Percentiles rank a stretch among this genome's conserved stretches.
These are phyloP conservation scores for Tympanuchus pallidicinctus DNA, from an alignment of 2,113 vertebrate species.

Conservation along the genomic window DNA sequence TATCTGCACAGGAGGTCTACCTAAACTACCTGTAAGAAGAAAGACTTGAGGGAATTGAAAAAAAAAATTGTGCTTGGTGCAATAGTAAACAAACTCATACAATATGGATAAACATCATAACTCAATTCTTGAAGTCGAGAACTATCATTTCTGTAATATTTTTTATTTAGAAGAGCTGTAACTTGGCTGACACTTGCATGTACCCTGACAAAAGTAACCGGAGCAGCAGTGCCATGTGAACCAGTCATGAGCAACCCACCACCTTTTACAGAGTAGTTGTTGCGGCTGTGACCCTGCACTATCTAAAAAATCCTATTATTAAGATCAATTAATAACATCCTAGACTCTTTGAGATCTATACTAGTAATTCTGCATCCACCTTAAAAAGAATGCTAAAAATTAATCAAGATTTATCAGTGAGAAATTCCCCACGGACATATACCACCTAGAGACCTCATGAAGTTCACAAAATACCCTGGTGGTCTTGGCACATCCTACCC, in stretches of 20 bases:
- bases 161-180: neutral
- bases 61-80: neutral
- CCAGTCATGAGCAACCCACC: neutral
- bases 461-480: neutral
- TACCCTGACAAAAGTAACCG: neutral
- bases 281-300: neutral
- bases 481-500: neutral
- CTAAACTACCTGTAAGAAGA: neutral
- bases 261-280: neutral
- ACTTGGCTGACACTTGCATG: neutral
- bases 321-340: neutral
- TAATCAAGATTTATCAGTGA: neutral
- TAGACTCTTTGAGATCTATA: neutral
- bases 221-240: neutral
- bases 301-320: neutral
- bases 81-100: neutral
- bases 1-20: neutral
- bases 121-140: neutral
- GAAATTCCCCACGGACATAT: neutral
- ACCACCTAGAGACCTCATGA: neutral
- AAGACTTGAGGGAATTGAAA: neutral
- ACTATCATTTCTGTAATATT: neutral
- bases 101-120: neutral
- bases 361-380: neutral
- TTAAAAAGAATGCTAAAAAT: constrained; percentile 1